These are phyloP conservation scores for Neodiprion fabricii DNA, from an alignment of 1,140 invertebrate genomes.

Conservation along the genomic window DNA sequence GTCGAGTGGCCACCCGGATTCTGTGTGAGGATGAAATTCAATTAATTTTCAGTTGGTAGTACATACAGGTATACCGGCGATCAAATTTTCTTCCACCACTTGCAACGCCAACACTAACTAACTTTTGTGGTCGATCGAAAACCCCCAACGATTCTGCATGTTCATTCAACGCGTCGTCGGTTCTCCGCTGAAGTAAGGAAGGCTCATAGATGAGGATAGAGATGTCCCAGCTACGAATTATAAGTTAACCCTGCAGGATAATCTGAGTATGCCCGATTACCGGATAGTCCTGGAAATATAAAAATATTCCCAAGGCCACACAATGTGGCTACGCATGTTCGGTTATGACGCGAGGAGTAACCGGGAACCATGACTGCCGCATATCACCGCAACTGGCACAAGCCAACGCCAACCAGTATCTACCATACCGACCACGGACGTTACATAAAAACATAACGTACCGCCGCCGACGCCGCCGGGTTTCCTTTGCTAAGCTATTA, in stretches of 20 bases:
- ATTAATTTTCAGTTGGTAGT: not conserved
- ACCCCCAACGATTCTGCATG: too few relatives aligned
- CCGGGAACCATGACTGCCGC: not conserved
- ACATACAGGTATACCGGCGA: too few relatives aligned
- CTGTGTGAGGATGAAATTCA: not conserved
- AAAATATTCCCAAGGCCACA: slow-evolving; percentile 13
- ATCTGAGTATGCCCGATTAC: not conserved
- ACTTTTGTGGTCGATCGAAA: too few relatives aligned
- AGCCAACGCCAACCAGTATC: not conserved
- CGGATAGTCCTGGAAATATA: not conserved
- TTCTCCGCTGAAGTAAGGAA: not conserved
- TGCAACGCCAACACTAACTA: too few relatives aligned
- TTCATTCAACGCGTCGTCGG: too few relatives aligned
- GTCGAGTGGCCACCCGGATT: not conserved
- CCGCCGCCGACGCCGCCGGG: not conserved
- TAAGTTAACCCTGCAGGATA: not conserved
- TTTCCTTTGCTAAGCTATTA: slow-evolving; percentile 14
- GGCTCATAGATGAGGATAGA: not conserved
- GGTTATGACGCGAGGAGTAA: not conserved
- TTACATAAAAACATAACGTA: slow-evolving; percentile 5
- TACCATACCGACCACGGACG: not conserved
- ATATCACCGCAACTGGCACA: not conserved
- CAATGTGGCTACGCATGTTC: not conserved
- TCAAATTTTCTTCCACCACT: too few relatives aligned
- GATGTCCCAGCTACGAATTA: not conserved